Evolutionary conservation across 2,113 vertebrate species (phyloP).

Genomic region (Merops nubicus): DNA sequence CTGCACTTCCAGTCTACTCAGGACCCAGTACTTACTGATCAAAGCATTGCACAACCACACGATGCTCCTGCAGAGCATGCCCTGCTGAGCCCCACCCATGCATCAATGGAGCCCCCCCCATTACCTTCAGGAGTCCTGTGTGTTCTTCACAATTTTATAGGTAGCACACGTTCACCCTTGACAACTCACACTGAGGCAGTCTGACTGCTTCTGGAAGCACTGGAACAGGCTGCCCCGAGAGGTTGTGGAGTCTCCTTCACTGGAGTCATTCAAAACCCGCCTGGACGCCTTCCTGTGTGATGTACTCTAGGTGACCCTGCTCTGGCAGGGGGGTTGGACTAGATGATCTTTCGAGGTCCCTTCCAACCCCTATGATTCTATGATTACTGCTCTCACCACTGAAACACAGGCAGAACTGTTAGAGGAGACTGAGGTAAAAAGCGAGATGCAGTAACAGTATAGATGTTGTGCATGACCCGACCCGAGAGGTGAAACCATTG

Average conservation of each 20-base stretch:
- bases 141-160: background rate
- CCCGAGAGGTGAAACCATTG: constrained; percentile 8
- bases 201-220: background rate
- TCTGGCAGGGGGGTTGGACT: no score
- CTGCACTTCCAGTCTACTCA: background rate
- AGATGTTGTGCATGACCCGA: background rate
- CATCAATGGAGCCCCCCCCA: background rate
- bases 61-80: fast-evolving
- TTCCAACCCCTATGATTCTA: no score
- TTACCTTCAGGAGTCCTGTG: background rate
- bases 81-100: background rate
- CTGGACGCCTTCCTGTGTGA: no score
- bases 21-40: background rate
- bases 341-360: no score
- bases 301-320: no score
- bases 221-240: no score
- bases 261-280: no score
- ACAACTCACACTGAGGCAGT: background rate
- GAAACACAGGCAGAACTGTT: background rate
- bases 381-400: background rate
- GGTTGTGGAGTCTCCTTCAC: no score
- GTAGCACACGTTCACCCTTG: background rate
- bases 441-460: background rate
- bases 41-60: background rate
- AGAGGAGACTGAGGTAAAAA: background rate